A percentile compares a stretch with the other conserved stretches of the same genome.
phyloP scores from a whole-genome alignment of 2,113 vertebrate species.

The Gadus macrocephalus region DNA sequence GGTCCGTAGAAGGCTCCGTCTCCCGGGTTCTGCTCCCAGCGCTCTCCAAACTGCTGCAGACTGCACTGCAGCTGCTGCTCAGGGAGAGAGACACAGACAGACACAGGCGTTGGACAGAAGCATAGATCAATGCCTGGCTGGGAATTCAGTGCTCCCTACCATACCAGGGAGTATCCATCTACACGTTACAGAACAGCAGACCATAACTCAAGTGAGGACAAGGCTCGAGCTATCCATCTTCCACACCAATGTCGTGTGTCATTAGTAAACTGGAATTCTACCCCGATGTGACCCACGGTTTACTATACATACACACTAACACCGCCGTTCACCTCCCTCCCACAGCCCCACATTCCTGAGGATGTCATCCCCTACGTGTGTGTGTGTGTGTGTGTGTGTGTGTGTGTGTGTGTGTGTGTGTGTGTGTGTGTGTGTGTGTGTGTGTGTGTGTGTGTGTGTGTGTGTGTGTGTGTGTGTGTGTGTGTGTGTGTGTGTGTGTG shows the following conservation, averaged over 20 bases:
- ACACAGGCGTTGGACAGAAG: background rate
- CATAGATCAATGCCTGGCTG: background rate
- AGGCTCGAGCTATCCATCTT: slow-evolving; percentile 14
- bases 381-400: background rate
- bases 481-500: background rate
- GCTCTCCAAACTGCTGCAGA: slow-evolving; percentile 78
- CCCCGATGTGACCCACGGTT: slow-evolving; percentile 1
- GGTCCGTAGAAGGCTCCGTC: slow-evolving; percentile 94
- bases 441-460: slow-evolving; percentile 15
- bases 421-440: slow-evolving; percentile 15
- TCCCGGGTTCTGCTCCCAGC: slow-evolving; percentile 82
- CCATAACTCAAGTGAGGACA: background rate
- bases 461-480: slow-evolving; percentile 15
- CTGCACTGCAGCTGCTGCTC: slow-evolving; percentile 81
- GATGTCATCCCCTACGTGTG: background rate
- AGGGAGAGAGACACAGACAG: slow-evolving; percentile 21
- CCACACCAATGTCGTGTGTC: slow-evolving; percentile 14
- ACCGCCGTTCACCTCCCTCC: slow-evolving; percentile 6
- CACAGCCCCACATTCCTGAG: background rate
- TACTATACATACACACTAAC: slow-evolving; percentile 1
- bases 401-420: slow-evolving; percentile 13
- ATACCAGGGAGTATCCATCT: background rate
- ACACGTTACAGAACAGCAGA: background rate
- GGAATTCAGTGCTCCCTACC: background rate
- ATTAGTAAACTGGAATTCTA: slow-evolving; percentile 4